Conservation (phyloP, 2,113 vertebrate species). For the Nycticebus coucang region DNA sequence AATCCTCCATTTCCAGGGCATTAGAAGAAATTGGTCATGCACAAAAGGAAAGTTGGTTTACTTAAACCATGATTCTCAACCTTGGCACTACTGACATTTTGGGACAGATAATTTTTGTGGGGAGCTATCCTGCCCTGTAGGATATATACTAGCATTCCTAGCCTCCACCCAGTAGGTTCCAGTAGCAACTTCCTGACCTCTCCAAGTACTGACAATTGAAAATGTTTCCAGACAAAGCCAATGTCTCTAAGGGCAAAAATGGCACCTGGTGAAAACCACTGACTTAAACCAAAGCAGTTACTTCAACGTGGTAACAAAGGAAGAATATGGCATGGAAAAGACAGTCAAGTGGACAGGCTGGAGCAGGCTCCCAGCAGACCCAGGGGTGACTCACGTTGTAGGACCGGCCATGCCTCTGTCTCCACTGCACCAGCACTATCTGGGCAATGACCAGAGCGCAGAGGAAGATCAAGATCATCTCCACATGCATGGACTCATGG, state of each 20-base stretch:
- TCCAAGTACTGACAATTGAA: background rate
- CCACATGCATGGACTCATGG: slow-evolving; percentile 84
- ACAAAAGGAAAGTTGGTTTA: background rate
- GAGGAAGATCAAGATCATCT: slow-evolving; percentile 87
- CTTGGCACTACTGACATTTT: background rate
- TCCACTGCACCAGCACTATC: slow-evolving; percentile 86
- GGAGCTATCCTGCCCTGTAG: background rate
- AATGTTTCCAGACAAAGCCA: background rate
- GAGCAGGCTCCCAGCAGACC: background rate
- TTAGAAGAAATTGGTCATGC: background rate
- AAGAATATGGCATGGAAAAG: background rate
- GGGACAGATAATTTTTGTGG: background rate
- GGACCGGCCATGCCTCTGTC: slow-evolving; percentile 85
- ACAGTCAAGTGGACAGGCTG: background rate
- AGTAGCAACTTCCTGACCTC: background rate
- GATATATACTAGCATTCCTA: background rate
- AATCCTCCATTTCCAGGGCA: background rate
- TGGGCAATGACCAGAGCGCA: slow-evolving; percentile 84
- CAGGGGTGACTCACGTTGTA: slow-evolving; percentile 77
- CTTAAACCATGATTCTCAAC: background rate
- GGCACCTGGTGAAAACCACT: background rate
- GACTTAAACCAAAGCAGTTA: slow-evolving; percentile 30
- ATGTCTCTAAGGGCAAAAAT: background rate
- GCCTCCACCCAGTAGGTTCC: background rate
- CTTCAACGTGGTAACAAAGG: slow-evolving; percentile 58